Evolutionary conservation across 2,888 invertebrate genomes (phyloP).

Genomic region (Cantharis rufa): DNA sequence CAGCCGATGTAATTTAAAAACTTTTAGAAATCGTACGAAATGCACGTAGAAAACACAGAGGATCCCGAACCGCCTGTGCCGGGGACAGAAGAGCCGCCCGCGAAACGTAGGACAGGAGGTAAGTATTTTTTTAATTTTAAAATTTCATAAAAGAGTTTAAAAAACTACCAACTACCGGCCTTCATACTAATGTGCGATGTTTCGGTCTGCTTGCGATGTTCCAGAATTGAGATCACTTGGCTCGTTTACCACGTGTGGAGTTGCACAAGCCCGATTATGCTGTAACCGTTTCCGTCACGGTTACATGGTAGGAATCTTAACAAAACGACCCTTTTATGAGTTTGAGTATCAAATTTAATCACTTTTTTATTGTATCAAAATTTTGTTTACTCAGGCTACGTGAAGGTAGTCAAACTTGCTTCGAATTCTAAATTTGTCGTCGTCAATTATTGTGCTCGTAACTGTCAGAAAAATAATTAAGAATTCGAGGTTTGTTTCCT

Average conservation of each 20-base stretch:
- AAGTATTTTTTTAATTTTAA: slow-evolving; percentile 42
- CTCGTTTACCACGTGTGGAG: slow-evolving; percentile 52
- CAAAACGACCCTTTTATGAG: slow-evolving; percentile 41
- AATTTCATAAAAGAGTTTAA: slow-evolving; percentile 23
- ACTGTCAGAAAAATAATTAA: neutral
- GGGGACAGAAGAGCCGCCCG: slow-evolving; percentile 49
- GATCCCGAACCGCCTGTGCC: slow-evolving; percentile 50
- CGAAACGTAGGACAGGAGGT: slow-evolving; percentile 46
- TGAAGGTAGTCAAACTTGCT: slow-evolving; percentile 22
- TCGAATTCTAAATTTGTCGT: slow-evolving; percentile 10
- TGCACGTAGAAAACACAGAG: slow-evolving; percentile 10
- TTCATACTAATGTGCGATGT: slow-evolving; percentile 56
- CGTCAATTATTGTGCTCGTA: neutral
- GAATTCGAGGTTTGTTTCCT: slow-evolving; percentile 13
- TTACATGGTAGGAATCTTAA: slow-evolving; percentile 56
- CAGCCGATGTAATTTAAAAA: neutral
- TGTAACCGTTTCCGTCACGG: slow-evolving; percentile 53
- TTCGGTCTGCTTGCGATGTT: slow-evolving; percentile 60
- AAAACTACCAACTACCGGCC: slow-evolving; percentile 44
- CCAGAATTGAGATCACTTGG: slow-evolving; percentile 56
- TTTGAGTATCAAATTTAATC: slow-evolving; percentile 44
- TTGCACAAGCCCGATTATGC: slow-evolving; percentile 46
- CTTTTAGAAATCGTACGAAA: slow-evolving; percentile 2
- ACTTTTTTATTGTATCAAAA: neutral
- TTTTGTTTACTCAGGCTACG: slow-evolving; percentile 22